Evolutionary conservation across 2,888 invertebrate genomes (phyloP).

Genomic region (Notodonta dromedarius): DNA sequence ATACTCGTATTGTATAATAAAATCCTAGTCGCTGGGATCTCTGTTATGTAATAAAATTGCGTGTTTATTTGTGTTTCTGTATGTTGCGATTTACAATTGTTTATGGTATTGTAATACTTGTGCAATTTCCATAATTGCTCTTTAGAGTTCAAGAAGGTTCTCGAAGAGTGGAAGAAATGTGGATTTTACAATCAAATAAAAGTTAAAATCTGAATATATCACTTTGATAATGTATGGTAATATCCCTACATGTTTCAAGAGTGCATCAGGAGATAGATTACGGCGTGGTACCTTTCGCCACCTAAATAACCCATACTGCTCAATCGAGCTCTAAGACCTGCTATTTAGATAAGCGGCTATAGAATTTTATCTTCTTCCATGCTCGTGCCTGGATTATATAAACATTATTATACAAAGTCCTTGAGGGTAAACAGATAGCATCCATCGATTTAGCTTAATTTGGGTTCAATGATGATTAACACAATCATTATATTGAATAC

Average conservation of each 20-base stretch:
- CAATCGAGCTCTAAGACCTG: not conserved
- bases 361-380: not conserved
- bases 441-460: too few relatives aligned
- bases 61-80: conserved; percentile 6
- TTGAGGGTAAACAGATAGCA: not conserved
- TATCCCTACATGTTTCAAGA: not conserved
- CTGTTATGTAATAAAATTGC: not conserved
- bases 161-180: too few relatives aligned
- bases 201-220: too few relatives aligned
- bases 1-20: conserved; percentile 20
- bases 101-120: not conserved
- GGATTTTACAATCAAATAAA: too few relatives aligned
- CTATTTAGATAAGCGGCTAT: conserved; percentile 3
- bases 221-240: not conserved
- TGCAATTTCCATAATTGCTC: too few relatives aligned
- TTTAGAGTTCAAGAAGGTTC: too few relatives aligned
- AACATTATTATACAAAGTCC: not conserved
- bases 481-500: too few relatives aligned
- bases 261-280: not conserved
- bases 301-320: not conserved
- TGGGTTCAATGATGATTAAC: too few relatives aligned
- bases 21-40: conserved; percentile 11
- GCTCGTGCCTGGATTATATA: not conserved
- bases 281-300: not conserved
- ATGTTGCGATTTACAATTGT: not conserved